Percentiles rank a stretch among this genome's conserved stretches.
Evolutionary conservation across 2,888 invertebrate species (phyloP).

Genomic region (Beris chalybata): DNA sequence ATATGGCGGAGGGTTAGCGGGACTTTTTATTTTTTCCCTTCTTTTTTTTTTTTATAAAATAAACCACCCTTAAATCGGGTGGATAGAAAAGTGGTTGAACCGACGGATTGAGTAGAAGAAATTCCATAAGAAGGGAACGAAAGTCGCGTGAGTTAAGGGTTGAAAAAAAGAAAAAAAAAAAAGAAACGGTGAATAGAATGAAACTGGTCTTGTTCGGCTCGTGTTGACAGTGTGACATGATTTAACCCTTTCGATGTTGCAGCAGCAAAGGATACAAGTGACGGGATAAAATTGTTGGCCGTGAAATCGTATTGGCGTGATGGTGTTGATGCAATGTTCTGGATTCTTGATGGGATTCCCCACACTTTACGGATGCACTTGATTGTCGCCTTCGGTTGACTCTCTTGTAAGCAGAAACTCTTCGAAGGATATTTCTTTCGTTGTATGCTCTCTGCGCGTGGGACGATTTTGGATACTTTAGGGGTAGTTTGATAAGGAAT

Average conservation of each 20-base stretch:
- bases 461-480: neutral
- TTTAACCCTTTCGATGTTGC: constrained; percentile 1
- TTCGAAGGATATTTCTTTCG: constrained; percentile 7
- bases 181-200: too few species aligned
- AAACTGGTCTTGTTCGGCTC: too few species aligned
- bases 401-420: constrained; percentile 1
- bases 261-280: neutral
- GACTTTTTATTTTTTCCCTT: too few species aligned
- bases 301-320: constrained; percentile 2
- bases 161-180: neutral
- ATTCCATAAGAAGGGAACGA: neutral
- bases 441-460: neutral
- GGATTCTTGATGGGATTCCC: too few species aligned
- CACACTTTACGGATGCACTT: neutral
- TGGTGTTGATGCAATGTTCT: constrained; percentile 1
- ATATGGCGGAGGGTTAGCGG: constrained; percentile 2
- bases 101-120: too few species aligned
- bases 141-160: neutral
- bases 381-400: neutral
- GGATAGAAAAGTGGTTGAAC: too few species aligned
- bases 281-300: constrained; percentile 12
- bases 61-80: too few species aligned
- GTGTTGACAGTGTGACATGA: constrained; percentile 1
- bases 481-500: neutral
- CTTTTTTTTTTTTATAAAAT: too few species aligned